Base-by-base conservation (phyloP, 1,140 invertebrate genomes). In the Leptoteleia sp. region DNA sequence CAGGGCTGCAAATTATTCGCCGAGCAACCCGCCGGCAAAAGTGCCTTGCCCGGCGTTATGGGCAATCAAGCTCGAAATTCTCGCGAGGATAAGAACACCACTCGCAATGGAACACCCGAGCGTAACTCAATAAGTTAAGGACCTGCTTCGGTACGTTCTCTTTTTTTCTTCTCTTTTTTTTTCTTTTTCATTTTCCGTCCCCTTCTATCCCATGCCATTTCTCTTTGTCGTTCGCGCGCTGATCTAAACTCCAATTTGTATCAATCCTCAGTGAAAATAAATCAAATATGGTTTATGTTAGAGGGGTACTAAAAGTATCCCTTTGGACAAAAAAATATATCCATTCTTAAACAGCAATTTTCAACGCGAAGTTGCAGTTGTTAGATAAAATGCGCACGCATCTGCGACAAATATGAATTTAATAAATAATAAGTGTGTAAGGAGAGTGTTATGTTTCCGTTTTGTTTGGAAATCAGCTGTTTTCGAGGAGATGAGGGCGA, bases 41-140 rank as follows among this genome's bases (percentile, higher is more conserved):
- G 47, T 40, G 55, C 27, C n/a, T n/a, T 25, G 64, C 40, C 57
- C 33, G 40, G 55, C 19, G 64, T 76, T 76, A 62, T 57, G 57
- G 72, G 11, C 72, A 68, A 68, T 68, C 62, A 76, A 64, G 25
- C 54, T 68, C 72, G 62, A 76, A 68, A 76, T 76, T 76, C 72
- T 76, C 62, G 55, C 72, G 33, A 42, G 72, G 64, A 68, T 54
- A 68, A 76, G 64, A 68, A 61, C n/a, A 61, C 47, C 64, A 27
- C 40, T 55, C 33, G 62, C 62, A 45, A 47, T 55, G 55, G 25
- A 68, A 68, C 57, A 54, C 55, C 62, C 47, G 33, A 55, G 64
- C 47, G 55, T 62, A 68, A 76, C 72, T 76, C 45, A 52, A 75
- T 75, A 75, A 75, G 42, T 75, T 76, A 67, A 27, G 48, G 48